Evolutionary conservation across 2,888 invertebrate genomes (phyloP).

Genomic region (Oxyteleia sp.): DNA sequence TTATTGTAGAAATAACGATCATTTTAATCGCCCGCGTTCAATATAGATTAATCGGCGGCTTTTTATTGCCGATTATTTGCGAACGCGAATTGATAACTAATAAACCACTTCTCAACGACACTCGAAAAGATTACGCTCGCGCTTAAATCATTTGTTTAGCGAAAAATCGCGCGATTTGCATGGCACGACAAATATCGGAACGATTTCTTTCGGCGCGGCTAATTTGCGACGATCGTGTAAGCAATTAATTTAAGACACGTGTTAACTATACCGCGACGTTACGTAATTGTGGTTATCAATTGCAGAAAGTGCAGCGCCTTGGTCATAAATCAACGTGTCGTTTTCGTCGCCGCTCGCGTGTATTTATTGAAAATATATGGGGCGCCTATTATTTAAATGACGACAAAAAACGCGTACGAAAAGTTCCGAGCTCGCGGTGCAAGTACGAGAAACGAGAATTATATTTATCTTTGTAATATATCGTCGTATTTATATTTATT

Average conservation of each 20-base stretch:
- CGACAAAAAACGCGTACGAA: no score
- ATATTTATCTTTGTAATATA: no score
- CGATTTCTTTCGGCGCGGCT: constrained; percentile 23
- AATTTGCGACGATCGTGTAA: constrained; percentile 52
- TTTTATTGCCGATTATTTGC: constrained; percentile 38
- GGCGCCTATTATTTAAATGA: no score
- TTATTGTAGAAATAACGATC: constrained; percentile 42
- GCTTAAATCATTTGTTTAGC: constrained; percentile 32
- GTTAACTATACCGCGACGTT: constrained; percentile 35
- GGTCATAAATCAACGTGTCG: no score
- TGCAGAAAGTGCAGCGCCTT: constrained; percentile 50
- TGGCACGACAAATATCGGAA: constrained; percentile 14
- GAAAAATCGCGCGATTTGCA: constrained; percentile 35
- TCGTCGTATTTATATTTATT: no score
- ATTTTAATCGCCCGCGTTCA: constrained; percentile 32
- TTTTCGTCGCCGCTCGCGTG: no score
- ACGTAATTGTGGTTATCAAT: constrained; percentile 51
- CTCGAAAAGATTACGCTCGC: background rate
- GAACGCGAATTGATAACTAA: constrained; percentile 25
- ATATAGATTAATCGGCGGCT: constrained; percentile 46
- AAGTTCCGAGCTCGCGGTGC: no score
- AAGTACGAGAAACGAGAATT: no score
- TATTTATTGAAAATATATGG: no score
- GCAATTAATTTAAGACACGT: constrained; percentile 63
- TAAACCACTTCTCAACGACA: constrained; percentile 25